A percentile compares a stretch with the other conserved stretches of the same genome.
Conservation (phyloP, 2,888 invertebrate genomes). For the Drosophila anomelani region DNA sequence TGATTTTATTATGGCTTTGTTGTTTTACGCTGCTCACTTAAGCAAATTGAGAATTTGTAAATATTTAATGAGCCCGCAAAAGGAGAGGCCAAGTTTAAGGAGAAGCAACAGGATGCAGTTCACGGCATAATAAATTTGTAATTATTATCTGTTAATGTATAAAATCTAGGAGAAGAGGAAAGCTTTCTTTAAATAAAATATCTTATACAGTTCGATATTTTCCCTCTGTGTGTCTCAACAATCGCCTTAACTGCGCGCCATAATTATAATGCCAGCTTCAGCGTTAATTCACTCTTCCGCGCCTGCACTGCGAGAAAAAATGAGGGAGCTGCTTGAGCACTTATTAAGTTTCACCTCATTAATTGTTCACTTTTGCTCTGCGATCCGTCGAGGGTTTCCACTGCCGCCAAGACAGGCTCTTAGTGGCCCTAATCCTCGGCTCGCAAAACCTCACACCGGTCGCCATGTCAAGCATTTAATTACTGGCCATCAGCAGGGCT, state of each 20-base stretch:
- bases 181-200: neutral
- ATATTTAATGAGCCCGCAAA: conserved; percentile 31
- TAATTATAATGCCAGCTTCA: conserved; percentile 75
- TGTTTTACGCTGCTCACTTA: conserved; percentile 49
- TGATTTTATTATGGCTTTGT: conserved; percentile 57
- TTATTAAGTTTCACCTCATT: conserved; percentile 22
- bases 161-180: neutral
- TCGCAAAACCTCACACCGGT: conserved; percentile 57
- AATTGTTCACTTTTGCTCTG: conserved; percentile 29
- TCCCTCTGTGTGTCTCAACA: conserved; percentile 13
- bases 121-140: neutral
- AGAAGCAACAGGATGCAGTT: conserved; percentile 24
- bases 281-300: conserved; percentile 63
- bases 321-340: neutral
- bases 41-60: conserved; percentile 46
- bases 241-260: conserved; percentile 67
- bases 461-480: conserved; percentile 77
- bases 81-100: neutral
- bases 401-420: conserved; percentile 27
- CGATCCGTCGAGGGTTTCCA: conserved; percentile 6
- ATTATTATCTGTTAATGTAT: neutral
- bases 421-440: conserved; percentile 41
- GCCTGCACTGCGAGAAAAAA: conserved; percentile 20
- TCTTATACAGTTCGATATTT: neutral
- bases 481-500: conserved; percentile 74